Conservation (phyloP, 2,113 vertebrate genomes). For the Solea senegalensis region DNA sequence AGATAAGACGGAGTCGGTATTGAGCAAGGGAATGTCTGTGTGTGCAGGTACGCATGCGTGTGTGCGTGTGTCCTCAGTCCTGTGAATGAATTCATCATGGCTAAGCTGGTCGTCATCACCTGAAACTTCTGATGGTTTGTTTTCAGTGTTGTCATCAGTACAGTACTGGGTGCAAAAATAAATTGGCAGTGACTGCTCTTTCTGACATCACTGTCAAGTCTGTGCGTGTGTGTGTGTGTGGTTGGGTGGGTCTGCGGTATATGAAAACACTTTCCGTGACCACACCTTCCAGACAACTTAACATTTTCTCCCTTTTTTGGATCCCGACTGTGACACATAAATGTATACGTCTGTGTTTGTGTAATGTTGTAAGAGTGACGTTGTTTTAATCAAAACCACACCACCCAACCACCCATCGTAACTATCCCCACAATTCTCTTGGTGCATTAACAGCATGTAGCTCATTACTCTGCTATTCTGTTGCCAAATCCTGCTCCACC, state of each 20-base stretch:
- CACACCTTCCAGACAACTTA: slow-evolving; percentile 55
- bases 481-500: slow-evolving; percentile 53
- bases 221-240: slow-evolving; percentile 15
- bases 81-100: slow-evolving; percentile 43
- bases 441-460: slow-evolving; percentile 46
- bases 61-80: neutral
- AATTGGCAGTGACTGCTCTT: slow-evolving; percentile 1
- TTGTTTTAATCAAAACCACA: slow-evolving; percentile 46
- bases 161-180: slow-evolving; percentile 1
- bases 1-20: slow-evolving; percentile 83
- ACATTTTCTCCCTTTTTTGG: slow-evolving; percentile 19
- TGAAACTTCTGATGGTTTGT: slow-evolving; percentile 33
- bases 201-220: slow-evolving; percentile 14
- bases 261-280: slow-evolving; percentile 60
- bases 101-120: slow-evolving; percentile 20
- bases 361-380: slow-evolving; percentile 25
- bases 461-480: slow-evolving; percentile 45
- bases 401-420: slow-evolving; percentile 35
- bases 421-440: slow-evolving; percentile 44
- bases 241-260: slow-evolving; percentile 38
- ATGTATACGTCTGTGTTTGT: neutral
- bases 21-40: slow-evolving; percentile 30
- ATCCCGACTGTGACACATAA: slow-evolving; percentile 8
- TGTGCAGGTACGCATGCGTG: slow-evolving; percentile 33
- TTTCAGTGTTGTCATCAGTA: slow-evolving; percentile 32